Base-by-base conservation (phyloP, 30 jellyfish, hydroid and myxozoan genomes). In the Cassiopea xamachana region DNA sequence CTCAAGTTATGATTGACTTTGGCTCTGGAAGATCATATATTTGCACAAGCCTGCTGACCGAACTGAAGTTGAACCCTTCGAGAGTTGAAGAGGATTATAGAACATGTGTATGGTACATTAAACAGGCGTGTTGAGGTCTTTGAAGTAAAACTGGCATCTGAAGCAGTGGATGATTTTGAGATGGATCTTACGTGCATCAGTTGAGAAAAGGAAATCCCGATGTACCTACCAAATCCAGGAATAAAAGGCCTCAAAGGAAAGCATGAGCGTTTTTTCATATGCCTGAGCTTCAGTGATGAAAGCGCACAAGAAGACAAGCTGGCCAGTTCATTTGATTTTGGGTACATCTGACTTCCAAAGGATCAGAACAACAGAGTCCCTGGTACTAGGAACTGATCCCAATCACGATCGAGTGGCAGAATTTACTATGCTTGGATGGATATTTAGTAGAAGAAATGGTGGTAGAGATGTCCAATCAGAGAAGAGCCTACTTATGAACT, bases 351-450 rank as follows among this genome's bases (percentile, higher is more conserved):
- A 89, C 72, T 89, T 17, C 68, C 91, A 89, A 81, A 69, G 91
- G 73, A 89, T 89, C 81, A 80, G 77, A 69, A 69, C 80, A 14
- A 80, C 91, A 46, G 92, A 89, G 96, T 92, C 87, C 39, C 81
- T 69, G 73, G 84, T 89, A 15, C 74, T 89, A 44, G 96, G 96
- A 61, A 92, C 91, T 13, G 80, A 89, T 70, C 91, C 87, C 48
- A 87, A 89, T 69, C 43, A 55, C 73, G 91, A 89, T 79, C 91
- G 92, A 45, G 92, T 87, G n/a, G 96, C 95, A 88, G 95, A 79
- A 79, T 68, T 77, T 82, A 88, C 95, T 2, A 88, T 89, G 96
- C 91, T 89, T 79, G 91, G 96, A 58, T 80, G 92, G 96, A 89
- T 82, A 45, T 59, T 89, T 87, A 50, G 68, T 79, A 92, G 92